Base-by-base conservation (phyloP, 2,797 vertebrate species). In the Sciaenops ocellatus region DNA sequence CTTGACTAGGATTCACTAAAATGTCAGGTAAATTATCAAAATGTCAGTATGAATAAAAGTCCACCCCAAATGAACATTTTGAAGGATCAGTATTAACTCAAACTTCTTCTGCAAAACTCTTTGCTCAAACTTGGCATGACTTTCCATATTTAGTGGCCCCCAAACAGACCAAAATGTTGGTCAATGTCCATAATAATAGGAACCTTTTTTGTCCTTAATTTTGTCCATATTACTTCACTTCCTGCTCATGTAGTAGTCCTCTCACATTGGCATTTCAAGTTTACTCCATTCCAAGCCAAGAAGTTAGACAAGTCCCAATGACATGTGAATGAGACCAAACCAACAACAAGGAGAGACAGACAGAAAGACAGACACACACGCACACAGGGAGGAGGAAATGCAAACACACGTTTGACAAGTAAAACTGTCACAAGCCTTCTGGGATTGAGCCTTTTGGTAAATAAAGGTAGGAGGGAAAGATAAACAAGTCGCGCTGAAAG, bases 401-500 rank as follows among this genome's bases (percentile, higher is more conserved):
- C 74, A 82, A 83, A 89, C 48, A 73, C 55, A 74, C 63, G 20
- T 71, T 69, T 90, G 86, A 88, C 84, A 71, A 84, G 83, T 84
- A 38, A 80, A 86, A 87, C 80, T 82, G 80, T 81, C 85, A 89
- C 60, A 66, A 70, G 82, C 78, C 85, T 80, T 76, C 59, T 87
- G 87, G 76, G 87, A 85, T 60, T 70, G 61, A 87, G 75, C 46
- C 80, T 80, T 86, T 85, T 73, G 82, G 78, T 72, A 86, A 91
- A 91, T 81, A 87, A 83, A 85, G 77, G 76, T 72, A 73, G 61
- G 61, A 50, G 81, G 26, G 48, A 65, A 56, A 76, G 83, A 80
- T 67, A 85, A 85, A 89, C 79, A 84, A 85, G 84, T 79, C 12
- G 22, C 76, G 70, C 85, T 77, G 80, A 86, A 81, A 55, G 46